These are phyloP conservation scores for Trissolcus japonicus DNA, from an alignment of 2,888 invertebrate species.

Conservation along the genomic window DNA sequence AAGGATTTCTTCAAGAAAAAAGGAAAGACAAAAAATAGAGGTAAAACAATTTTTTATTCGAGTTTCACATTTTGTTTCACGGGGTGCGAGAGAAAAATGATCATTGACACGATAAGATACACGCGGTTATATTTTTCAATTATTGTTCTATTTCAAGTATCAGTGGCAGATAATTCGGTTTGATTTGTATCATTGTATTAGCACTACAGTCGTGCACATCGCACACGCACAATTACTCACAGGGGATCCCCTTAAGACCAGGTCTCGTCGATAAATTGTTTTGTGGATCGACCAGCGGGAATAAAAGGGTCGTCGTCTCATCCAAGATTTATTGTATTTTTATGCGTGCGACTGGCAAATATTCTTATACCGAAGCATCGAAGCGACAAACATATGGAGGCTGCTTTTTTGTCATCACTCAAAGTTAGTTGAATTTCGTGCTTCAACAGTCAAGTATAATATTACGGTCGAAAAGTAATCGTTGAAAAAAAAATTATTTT, in stretches of 20 bases:
- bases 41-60: too few species aligned
- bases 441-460: too few species aligned
- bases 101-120: too few species aligned
- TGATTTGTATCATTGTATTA: conserved; percentile 2
- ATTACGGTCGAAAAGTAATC: too few species aligned
- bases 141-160: too few species aligned
- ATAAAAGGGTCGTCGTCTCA: conserved; percentile 1
- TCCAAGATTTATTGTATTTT: conserved; percentile 4
- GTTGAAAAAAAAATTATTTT: too few species aligned
- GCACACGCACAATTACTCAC: conserved; percentile 4
- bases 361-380: neutral
- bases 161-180: too few species aligned
- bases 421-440: neutral
- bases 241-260: neutral
- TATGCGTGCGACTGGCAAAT: neutral
- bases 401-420: neutral
- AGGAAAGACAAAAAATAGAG: too few species aligned
- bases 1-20: too few species aligned
- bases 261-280: conserved; percentile 1
- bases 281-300: neutral
- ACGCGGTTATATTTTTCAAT: too few species aligned
- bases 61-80: too few species aligned
- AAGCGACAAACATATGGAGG: conserved; percentile 1
- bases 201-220: neutral
- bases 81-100: too few species aligned